These are phyloP conservation scores for Paraescarpia echinospica DNA, from an alignment of 1,140 invertebrate species.

Conservation along the genomic window DNA sequence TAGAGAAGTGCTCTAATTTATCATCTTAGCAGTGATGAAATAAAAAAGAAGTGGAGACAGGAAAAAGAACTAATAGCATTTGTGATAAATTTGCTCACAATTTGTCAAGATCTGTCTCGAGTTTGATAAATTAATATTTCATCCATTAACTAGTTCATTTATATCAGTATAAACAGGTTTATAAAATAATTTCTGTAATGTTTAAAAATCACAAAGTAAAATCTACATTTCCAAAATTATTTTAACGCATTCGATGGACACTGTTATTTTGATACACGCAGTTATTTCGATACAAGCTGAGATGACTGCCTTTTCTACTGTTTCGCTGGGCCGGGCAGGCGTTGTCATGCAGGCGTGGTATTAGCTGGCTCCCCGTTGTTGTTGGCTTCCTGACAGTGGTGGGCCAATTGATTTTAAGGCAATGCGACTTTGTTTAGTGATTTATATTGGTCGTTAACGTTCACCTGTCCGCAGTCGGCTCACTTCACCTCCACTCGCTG, in stretches of 20 bases:
- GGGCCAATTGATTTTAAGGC: background rate
- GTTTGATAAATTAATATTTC: background rate
- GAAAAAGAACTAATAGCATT: background rate
- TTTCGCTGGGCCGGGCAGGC: background rate
- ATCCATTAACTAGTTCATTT: background rate
- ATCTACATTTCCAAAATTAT: too few species aligned
- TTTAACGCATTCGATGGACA: too few species aligned
- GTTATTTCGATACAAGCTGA: too few species aligned
- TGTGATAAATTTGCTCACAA: background rate
- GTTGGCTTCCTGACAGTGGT: background rate
- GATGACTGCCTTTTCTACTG: background rate
- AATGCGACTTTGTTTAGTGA: background rate
- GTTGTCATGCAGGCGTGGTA: conserved; percentile 3
- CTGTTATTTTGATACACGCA: too few species aligned
- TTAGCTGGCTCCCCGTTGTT: background rate
- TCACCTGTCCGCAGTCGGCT: background rate
- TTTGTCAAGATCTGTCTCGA: background rate
- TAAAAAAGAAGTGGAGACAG: background rate
- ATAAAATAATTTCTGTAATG: background rate
- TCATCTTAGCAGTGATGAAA: background rate
- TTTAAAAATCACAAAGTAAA: background rate
- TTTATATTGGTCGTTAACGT: background rate
- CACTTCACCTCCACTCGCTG: background rate
- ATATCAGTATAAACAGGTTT: background rate
- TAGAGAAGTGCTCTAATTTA: background rate